A percentile compares a stretch with the other conserved stretches of the same genome.
Conservation (phyloP, 2,113 vertebrate genomes). For the Melospiza melodia region DNA sequence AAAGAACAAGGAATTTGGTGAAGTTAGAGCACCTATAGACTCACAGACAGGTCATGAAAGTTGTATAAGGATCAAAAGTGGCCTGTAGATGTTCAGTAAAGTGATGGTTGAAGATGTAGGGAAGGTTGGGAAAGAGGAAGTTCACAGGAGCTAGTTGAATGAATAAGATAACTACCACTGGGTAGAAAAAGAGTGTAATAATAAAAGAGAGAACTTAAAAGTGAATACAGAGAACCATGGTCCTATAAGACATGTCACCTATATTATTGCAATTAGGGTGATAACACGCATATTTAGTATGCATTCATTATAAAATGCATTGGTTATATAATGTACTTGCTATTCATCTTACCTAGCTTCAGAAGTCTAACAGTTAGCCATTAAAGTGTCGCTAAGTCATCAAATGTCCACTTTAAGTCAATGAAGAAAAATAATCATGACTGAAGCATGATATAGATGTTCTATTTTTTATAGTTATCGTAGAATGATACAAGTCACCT, state of each 20-base stretch:
- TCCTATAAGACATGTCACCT: neutral
- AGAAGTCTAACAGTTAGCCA: neutral
- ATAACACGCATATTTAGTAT: neutral
- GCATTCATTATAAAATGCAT: neutral
- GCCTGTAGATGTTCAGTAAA: neutral
- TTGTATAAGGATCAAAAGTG: neutral
- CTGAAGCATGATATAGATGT: neutral
- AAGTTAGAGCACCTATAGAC: neutral
- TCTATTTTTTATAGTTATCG: neutral
- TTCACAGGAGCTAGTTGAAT: neutral
- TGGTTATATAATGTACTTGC: neutral
- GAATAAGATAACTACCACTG: neutral
- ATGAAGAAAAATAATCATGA: neutral
- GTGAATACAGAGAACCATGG: neutral
- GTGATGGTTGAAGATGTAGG: neutral
- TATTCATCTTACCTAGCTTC: neutral
- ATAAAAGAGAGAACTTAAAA: neutral
- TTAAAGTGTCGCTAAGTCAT: neutral
- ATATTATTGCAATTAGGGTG: neutral
- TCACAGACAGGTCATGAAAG: neutral
- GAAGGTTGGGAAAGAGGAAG: neutral
- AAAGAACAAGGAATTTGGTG: neutral
- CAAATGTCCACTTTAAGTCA: neutral
- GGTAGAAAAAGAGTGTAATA: neutral
- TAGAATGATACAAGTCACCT: neutral